Evolutionary conservation across 2,888 invertebrate genomes (phyloP).

Genomic region (Calliphora vomitoria): DNA sequence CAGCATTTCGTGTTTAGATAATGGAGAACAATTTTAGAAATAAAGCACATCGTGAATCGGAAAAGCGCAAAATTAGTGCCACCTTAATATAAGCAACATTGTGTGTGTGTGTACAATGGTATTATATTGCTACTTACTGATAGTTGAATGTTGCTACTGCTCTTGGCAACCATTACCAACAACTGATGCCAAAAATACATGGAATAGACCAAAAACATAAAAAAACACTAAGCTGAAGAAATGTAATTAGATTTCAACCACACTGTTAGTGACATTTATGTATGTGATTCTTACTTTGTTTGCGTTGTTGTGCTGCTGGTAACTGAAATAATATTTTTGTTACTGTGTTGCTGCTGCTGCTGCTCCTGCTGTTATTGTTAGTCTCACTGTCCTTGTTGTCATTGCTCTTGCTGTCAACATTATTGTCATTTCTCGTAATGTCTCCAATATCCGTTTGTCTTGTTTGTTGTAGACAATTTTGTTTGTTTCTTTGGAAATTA

Average conservation of each 20-base stretch:
- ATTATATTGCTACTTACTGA: constrained; percentile 46
- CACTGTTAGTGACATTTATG: constrained; percentile 72
- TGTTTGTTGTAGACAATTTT: constrained; percentile 39
- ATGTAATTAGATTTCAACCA: constrained; percentile 71
- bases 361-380: neutral
- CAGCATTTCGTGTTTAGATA: no score
- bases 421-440: constrained; percentile 27
- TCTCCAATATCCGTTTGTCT: constrained; percentile 50
- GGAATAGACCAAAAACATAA: neutral
- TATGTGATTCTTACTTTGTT: constrained; percentile 36
- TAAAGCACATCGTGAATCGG: no score
- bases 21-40: no score
- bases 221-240: constrained; percentile 21
- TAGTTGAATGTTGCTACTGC: neutral
- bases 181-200: constrained; percentile 71
- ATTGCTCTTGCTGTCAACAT: constrained; percentile 10
- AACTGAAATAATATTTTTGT: constrained; percentile 25
- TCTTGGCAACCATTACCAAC: constrained; percentile 67
- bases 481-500: constrained; percentile 51
- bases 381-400: neutral
- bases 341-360: constrained; percentile 7
- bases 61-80: no score
- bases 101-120: neutral
- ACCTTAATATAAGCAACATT: neutral
- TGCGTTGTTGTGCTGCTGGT: constrained; percentile 6